phyloP scores from a whole-genome alignment of 2,113 vertebrate genomes.

The Carassius carassius region DNA sequence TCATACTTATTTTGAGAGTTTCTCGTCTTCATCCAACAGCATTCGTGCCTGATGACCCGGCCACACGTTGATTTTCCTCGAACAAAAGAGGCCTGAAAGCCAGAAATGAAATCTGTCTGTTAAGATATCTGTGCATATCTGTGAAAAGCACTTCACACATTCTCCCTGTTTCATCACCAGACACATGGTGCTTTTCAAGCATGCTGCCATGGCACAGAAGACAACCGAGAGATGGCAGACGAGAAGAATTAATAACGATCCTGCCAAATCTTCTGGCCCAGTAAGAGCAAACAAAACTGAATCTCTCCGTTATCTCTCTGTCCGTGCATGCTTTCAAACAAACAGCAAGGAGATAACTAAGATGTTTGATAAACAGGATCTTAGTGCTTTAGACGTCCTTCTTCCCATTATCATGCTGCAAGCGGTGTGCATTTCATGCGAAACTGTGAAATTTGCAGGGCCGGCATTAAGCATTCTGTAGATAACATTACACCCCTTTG shows the following conservation, averaged over 20 bases:
- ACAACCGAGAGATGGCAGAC: constrained; percentile 42
- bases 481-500: constrained; percentile 32
- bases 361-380: constrained; percentile 24
- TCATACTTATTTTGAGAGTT: too few species aligned
- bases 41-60: constrained; percentile 41
- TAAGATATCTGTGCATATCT: constrained; percentile 21
- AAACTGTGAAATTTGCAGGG: constrained; percentile 19
- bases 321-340: constrained; percentile 22
- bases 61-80: constrained; percentile 38
- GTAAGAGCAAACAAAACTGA: not conserved
- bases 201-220: constrained; percentile 37
- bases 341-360: not conserved
- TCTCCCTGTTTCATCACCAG: constrained; percentile 37
- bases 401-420: constrained; percentile 11
- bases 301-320: not conserved
- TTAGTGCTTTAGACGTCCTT: not conserved
- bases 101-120: constrained; percentile 46
- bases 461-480: not conserved
- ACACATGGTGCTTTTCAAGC: constrained; percentile 52
- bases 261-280: constrained; percentile 28
- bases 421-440: not conserved
- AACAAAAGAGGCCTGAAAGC: constrained; percentile 38
- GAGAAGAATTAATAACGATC: constrained; percentile 47
- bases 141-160: constrained; percentile 28
- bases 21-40: constrained; percentile 29